Evolutionary conservation across 2,113 vertebrate genomes (phyloP).

Genomic region (Sinocyclocheilus anshuiensis): DNA sequence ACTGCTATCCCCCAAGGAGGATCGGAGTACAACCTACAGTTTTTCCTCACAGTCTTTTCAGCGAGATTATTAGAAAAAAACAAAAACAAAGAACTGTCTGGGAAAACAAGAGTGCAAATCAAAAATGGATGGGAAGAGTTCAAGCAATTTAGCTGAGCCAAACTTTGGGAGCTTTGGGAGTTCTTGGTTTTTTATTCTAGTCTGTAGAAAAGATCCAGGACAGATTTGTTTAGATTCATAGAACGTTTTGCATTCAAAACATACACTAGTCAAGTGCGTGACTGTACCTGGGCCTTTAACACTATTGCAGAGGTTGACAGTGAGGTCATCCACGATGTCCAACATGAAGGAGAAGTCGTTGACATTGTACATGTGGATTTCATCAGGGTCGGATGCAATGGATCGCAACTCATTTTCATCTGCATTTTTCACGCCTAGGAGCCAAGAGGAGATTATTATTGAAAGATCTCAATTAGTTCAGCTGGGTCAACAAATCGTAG

Average conservation of each 20-base stretch:
- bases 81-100: constrained; percentile 23
- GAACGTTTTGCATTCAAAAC: background rate
- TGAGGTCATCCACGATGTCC: constrained; percentile 89
- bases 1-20: constrained; percentile 42
- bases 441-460: constrained; percentile 1
- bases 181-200: background rate
- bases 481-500: background rate
- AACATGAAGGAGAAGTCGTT: constrained; percentile 88
- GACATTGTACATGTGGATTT: constrained; percentile 92
- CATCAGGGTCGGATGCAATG: constrained; percentile 90
- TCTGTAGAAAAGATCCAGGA: background rate
- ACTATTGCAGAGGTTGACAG: constrained; percentile 90
- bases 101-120: constrained; percentile 7
- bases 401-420: constrained; percentile 91
- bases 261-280: background rate
- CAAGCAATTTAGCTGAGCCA: constrained; percentile 12
- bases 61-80: constrained; percentile 27
- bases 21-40: constrained; percentile 58
- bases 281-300: constrained; percentile 89
- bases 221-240: background rate
- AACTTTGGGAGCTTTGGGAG: constrained; percentile 27
- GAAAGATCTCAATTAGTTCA: background rate
- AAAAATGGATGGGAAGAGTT: constrained; percentile 2
- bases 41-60: constrained; percentile 28
- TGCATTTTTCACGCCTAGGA: constrained; percentile 94